Evolutionary conservation across 2,888 invertebrate genomes (phyloP), one percentile per base, ranked within the genome.

Genomic region (Noctua pronuba): DNA sequence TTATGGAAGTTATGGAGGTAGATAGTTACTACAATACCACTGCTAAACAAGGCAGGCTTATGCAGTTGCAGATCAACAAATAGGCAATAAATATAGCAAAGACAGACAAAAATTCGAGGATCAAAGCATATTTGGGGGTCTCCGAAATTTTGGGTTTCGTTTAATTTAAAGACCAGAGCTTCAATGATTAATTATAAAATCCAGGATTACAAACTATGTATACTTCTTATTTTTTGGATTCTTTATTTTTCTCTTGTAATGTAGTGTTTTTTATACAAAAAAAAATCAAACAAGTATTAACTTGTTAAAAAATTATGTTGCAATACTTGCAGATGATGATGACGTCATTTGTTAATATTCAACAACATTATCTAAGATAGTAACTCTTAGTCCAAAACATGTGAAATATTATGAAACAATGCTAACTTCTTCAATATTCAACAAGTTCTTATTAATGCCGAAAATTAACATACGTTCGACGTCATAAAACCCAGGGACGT

Each of bases 321-420:
- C 77, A 77, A 82, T 66, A n/a, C 49, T 49, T 21, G 49, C 49
- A 49, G 49, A 49, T 49, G 49, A 49, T 49, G 18, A 70, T 82
- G 82, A 66, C 65, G 82, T 82, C 16, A 82, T 38, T n/a, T n/a
- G 11, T 55, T 24, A 16, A 31, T 46, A n/a, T 49, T 38, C 41
- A 18, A 28, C 16, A 72, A n/a, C 18, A 16, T 58, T 58, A 66
- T 80, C 65, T 58, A 28, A 65, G 55, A 79, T 73, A 13, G 31
- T n/a, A 13, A 38, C 6, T 31, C 64, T 58, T 6, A 28, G 18
- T 35, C 16, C n/a, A 31, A 46, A n/a, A 10, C 21, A 13, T 55
- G 21, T 46, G 60, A 66, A 81, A 82, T 65, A 65, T 82, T 58
- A 65, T 58, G 77, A 69, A 79, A 79, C 44, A 68, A 18, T 77